Evolutionary conservation across 2,797 vertebrate genomes (phyloP), one percentile per base, ranked within the genome.

Genomic region (Chaetodon trifasciatus): DNA sequence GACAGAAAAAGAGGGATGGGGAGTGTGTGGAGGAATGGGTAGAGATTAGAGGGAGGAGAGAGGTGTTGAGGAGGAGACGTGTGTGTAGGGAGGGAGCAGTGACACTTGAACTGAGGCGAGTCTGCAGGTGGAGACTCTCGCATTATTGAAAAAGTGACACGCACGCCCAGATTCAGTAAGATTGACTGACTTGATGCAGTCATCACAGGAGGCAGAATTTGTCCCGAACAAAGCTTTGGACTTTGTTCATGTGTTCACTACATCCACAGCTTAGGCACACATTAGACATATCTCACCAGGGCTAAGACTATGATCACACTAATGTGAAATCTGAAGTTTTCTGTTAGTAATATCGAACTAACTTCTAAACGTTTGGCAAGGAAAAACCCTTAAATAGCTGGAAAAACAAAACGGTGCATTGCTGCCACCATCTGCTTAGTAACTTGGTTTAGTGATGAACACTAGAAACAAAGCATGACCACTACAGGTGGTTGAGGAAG

Each of bases 401-500:
- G 6, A 42, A 79, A 71, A 49, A 35, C 68, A 70, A 61, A 55
- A 39, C 39, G 66, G 56, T 68, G 39, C 61, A 60, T 77, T 80
- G 0, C 70, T 71, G 67, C 67, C 57, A 64, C 81, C 67, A 44
- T 78, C 74, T 77, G 69, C 74, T 70, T 32, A 66, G 21, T 46
- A 69, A 5, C 56, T 63, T 66, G 37, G 21, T 50, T 66, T 17
- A 37, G 50, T 32, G 5, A 55, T 28, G 12, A 15, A 66, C 19
- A 68, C 39, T 8, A 19, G 39, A 52, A 52, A 35, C 56, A 37
- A 32, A 49, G 19, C 13, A 8, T 11, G 37, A 24, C 19, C 69
- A 21, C 58, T 47, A 8, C 35, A 15, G 23, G 47, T 53, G 35
- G 28, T 68, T 40, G 21, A 46, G 13, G 46, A 35, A 1, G 28